These are phyloP conservation scores for Dioctria rufipes DNA, from an alignment of 2,888 invertebrate species.

Conservation along the genomic window DNA sequence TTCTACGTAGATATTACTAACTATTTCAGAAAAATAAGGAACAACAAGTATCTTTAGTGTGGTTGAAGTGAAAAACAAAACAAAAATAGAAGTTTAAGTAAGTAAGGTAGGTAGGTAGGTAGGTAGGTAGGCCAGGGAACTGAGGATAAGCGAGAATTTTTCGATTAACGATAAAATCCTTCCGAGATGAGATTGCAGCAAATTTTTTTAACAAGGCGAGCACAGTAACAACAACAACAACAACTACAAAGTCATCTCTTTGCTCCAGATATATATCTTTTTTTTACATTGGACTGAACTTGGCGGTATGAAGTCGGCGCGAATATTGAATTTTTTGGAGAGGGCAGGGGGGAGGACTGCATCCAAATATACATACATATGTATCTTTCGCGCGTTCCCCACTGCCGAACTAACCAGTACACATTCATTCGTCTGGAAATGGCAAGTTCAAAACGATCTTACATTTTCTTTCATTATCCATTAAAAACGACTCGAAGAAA, in stretches of 20 bases:
- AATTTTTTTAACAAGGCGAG: not conserved
- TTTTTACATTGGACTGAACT: not conserved
- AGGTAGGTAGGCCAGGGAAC: not conserved
- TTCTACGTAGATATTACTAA: too few relatives aligned
- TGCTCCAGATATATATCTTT: conserved; percentile 24
- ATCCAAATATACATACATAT: too few relatives aligned
- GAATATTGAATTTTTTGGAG: conserved; percentile 6
- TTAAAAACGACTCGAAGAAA: conserved; percentile 34
- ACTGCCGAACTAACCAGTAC: not conserved
- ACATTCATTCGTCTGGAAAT: conserved; percentile 15
- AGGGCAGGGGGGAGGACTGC: not conserved
- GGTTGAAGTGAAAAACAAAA: too few relatives aligned
- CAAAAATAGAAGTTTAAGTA: too few relatives aligned
- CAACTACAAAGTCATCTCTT: conserved; percentile 18
- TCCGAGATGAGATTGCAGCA: conserved; percentile 25
- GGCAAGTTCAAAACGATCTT: conserved; percentile 33
- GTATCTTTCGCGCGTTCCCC: too few relatives aligned
- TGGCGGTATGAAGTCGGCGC: not conserved
- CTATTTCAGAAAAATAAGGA: too few relatives aligned
- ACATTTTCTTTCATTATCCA: conserved; percentile 40
- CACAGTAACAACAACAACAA: conserved; percentile 7
- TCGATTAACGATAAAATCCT: conserved; percentile 38
- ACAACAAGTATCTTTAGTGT: too few relatives aligned
- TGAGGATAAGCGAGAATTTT: conserved; percentile 4
- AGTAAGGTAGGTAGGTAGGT: too few relatives aligned